These are phyloP conservation scores for Cheilosia grossa DNA, from an alignment of 2,888 invertebrate genomes.

Conservation along the genomic window DNA sequence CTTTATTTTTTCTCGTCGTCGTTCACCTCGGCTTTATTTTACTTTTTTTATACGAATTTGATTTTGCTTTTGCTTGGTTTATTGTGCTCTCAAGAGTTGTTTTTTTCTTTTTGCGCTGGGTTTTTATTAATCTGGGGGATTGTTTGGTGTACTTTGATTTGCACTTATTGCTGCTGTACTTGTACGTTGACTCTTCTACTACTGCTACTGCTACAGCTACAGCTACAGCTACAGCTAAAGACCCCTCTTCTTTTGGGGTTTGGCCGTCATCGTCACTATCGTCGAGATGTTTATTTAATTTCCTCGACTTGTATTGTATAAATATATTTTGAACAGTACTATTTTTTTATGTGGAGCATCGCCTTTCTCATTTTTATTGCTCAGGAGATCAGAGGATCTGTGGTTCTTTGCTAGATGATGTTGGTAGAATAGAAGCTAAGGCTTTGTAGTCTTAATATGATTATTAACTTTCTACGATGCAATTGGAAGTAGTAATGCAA, in stretches of 20 bases:
- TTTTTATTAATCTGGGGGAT: constrained; percentile 49
- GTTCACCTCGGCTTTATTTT: constrained; percentile 45
- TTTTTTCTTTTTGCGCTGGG: constrained; percentile 16
- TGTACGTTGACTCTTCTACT: constrained; percentile 9
- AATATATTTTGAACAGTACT: constrained; percentile 15
- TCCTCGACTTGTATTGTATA: constrained; percentile 54
- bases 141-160: constrained; percentile 65
- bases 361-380: constrained; percentile 36
- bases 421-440: background rate
- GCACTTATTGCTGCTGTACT: constrained; percentile 51
- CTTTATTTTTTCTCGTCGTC: constrained; percentile 10
- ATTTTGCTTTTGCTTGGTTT: constrained; percentile 54
- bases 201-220: background rate
- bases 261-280: constrained; percentile 5
- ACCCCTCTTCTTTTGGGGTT: background rate
- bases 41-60: constrained; percentile 27
- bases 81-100: constrained; percentile 44
- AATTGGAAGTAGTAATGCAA: background rate
- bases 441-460: too few relatives aligned
- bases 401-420: constrained; percentile 13
- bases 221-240: background rate
- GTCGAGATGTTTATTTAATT: constrained; percentile 36
- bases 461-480: background rate
- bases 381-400: constrained; percentile 16
- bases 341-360: constrained; percentile 30